Conservation (phyloP, 2,113 vertebrate species). For the Phasianus colchicus region DNA sequence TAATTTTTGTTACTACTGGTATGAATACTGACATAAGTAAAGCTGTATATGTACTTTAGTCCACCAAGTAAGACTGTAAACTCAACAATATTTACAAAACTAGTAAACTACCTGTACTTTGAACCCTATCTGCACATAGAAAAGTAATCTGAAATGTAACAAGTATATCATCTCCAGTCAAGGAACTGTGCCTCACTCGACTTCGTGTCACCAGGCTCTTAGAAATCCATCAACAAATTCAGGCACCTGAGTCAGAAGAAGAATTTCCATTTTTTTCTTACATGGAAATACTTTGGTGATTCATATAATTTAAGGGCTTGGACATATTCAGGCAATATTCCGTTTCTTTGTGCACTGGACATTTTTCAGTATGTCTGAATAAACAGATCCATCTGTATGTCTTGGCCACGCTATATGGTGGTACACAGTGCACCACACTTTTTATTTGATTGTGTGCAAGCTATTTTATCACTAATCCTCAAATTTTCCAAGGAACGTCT, state of each 20-base stretch:
- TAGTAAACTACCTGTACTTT: not conserved
- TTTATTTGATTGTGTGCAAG: not conserved
- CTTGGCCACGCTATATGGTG: not conserved
- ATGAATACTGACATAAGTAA: not conserved
- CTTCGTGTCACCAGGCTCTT: not conserved
- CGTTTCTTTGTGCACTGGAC: not conserved
- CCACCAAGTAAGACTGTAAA: not conserved
- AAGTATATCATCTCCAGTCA: not conserved
- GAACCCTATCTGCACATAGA: not conserved
- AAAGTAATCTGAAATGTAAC: not conserved
- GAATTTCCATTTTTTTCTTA: not conserved
- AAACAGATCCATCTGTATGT: not conserved
- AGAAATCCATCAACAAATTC: not conserved
- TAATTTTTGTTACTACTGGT: not conserved
- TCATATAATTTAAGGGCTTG: rapidly evolving
- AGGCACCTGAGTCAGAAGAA: not conserved
- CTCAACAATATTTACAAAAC: not conserved
- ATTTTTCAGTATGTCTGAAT: not conserved
- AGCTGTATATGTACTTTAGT: not conserved
- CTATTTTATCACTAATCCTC: not conserved
- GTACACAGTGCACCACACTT: not conserved
- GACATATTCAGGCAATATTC: not conserved
- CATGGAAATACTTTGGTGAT: not conserved
- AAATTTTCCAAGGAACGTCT: not conserved
- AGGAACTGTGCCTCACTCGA: not conserved